phyloP scores from a whole-genome alignment of 2,113 vertebrate species.

The Nothocercus julius region DNA sequence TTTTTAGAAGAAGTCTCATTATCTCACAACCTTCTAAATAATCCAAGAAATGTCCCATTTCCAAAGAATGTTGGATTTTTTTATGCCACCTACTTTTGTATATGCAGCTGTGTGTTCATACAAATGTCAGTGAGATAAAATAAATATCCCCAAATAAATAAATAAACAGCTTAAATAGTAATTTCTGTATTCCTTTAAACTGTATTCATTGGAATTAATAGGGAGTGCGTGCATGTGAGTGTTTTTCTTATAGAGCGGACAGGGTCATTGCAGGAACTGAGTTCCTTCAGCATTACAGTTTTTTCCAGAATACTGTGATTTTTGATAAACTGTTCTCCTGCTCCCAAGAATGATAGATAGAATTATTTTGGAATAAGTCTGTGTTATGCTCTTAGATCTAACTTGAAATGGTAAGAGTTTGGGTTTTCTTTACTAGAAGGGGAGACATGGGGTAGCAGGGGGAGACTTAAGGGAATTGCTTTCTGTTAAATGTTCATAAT shows the following conservation, averaged over 20 bases:
- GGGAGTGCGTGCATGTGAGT: background rate
- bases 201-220: background rate
- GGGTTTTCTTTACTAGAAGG: background rate
- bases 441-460: background rate
- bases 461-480: background rate
- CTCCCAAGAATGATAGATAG: background rate
- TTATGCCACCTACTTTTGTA: background rate
- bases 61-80: background rate
- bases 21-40: background rate
- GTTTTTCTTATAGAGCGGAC: background rate
- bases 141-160: background rate
- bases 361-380: background rate
- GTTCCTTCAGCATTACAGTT: background rate
- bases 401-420: too few relatives aligned
- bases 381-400: background rate
- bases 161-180: background rate
- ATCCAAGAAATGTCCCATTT: background rate
- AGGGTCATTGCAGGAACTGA: background rate
- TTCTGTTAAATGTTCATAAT: background rate
- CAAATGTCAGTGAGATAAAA: background rate
- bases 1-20: background rate
- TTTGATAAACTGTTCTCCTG: background rate
- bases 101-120: background rate
- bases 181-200: background rate
- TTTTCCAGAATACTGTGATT: background rate